phyloP scores from a whole-genome alignment of 2,888 invertebrate genomes.

The Metallyticus violacea region DNA sequence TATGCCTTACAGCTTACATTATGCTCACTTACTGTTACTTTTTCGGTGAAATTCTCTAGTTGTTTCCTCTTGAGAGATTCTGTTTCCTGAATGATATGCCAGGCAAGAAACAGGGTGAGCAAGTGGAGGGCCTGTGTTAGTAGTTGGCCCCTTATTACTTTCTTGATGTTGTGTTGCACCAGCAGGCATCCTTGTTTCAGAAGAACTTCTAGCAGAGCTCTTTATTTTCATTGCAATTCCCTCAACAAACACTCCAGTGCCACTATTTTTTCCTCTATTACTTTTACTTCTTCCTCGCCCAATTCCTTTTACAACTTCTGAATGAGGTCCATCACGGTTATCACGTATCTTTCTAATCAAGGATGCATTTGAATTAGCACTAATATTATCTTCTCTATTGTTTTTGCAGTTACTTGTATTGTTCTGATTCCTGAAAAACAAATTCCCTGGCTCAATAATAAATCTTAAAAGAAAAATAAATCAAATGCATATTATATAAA shows the following conservation, averaged over 20 bases:
- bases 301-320: neutral
- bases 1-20: too few species aligned
- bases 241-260: neutral
- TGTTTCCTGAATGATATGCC: neutral
- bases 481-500: too few species aligned
- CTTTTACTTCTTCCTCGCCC: neutral
- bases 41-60: neutral
- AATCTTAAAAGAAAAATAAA: too few species aligned
- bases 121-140: neutral
- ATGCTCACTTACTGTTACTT: conserved; percentile 1
- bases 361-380: neutral
- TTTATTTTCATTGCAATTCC: neutral
- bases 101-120: neutral
- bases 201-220: neutral
- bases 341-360: neutral
- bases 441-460: too few species aligned
- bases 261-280: neutral
- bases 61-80: neutral
- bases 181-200: neutral
- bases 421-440: neutral
- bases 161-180: neutral
- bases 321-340: neutral
- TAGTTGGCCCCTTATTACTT: neutral
- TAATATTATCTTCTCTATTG: neutral
- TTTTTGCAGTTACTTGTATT: neutral